Evolutionary conservation across 2,113 vertebrate genomes (phyloP).

Genomic region (Thomomys bottae): DNA sequence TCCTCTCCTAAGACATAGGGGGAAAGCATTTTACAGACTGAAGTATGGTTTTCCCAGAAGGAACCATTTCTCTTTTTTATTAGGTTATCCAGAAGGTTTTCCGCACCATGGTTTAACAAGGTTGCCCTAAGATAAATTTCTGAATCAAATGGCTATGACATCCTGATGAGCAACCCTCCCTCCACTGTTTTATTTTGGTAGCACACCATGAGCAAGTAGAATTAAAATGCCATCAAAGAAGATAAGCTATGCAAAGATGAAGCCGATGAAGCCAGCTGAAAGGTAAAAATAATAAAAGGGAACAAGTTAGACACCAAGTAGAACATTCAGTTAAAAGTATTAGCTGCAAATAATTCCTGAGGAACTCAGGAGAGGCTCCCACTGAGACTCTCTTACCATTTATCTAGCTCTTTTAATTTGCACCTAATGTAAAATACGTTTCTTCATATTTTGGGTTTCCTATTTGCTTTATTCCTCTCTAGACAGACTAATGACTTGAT

Average conservation of each 20-base stretch:
- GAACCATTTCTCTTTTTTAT: constrained; percentile 73
- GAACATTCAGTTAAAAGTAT: constrained; percentile 70
- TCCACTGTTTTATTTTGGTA: constrained; percentile 73
- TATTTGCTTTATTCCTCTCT: constrained; percentile 59
- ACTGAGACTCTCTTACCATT: constrained; percentile 62
- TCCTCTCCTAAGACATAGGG: constrained; percentile 73
- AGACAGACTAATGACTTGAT: constrained; percentile 58
- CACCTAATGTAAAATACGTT: constrained; percentile 54
- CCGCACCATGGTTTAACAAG: constrained; percentile 72
- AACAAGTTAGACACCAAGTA: constrained; percentile 62
- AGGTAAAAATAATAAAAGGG: constrained; percentile 64
- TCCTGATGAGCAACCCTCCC: constrained; percentile 53
- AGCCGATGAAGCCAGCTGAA: constrained; percentile 65
- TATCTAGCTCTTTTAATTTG: constrained; percentile 73
- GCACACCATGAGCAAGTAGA: constrained; percentile 48
- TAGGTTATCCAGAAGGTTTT: constrained; percentile 83
- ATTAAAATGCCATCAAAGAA: constrained; percentile 71
- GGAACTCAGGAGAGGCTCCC: constrained; percentile 54
- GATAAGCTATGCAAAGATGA: constrained; percentile 75
- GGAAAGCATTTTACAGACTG: constrained; percentile 78
- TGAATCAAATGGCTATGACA: constrained; percentile 68
- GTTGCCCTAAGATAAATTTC: constrained; percentile 78
- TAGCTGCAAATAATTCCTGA: constrained; percentile 66
- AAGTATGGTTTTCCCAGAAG: constrained; percentile 80
- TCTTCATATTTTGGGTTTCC: constrained; percentile 50